Evolutionary conservation across 2,113 vertebrate species (phyloP), one percentile per base, ranked within the genome.

Genomic region (Phainopepla nitens): DNA sequence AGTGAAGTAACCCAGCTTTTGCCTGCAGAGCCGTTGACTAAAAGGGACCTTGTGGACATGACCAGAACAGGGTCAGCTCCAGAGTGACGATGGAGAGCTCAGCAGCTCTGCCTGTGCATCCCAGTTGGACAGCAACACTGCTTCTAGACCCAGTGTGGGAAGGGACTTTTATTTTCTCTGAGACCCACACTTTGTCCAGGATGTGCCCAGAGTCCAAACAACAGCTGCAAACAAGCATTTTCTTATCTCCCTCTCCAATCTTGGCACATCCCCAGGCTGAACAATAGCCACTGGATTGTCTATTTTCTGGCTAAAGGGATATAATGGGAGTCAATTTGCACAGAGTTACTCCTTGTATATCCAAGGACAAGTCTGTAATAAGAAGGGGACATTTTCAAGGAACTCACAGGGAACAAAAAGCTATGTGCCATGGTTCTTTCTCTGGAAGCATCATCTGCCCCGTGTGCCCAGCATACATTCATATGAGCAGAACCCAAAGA

Each of bases 271-370:
- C 61, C 82, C 95, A 90, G n/a, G 36, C 10, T 92, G 65, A 94
- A 96, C 96, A 95, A 96, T 87, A 76, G 96, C 73, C 41, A 8
- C 29, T 84, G 36, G 60, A 58, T 68, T 51, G 71, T 90, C 93
- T 89, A 0, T 94, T 92, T 94, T 94, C 64, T 96, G 61, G 51
- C 72, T 81, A 35, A 83, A 51, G 23, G 44, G 36, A 83, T 60
- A 93, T 72, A 89, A 94, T 87, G 76, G n/a, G 36, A 92, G 76
- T 84, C 82, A 81, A 51, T 78, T 45, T 57, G 53, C 86, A 44
- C 62, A 36, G 49, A 95, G 75, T 87, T 57, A 41, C 33, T 91
- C 54, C 3, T 5, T 53, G 77, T 47, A 81, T 42, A 78, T 78
- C 41, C 41, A 75, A 93, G 85, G 92, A 71, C 92, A 81, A 78